Evolutionary conservation across 2,797 vertebrate genomes (phyloP).

Genomic region (Sebastiscus tertius): DNA sequence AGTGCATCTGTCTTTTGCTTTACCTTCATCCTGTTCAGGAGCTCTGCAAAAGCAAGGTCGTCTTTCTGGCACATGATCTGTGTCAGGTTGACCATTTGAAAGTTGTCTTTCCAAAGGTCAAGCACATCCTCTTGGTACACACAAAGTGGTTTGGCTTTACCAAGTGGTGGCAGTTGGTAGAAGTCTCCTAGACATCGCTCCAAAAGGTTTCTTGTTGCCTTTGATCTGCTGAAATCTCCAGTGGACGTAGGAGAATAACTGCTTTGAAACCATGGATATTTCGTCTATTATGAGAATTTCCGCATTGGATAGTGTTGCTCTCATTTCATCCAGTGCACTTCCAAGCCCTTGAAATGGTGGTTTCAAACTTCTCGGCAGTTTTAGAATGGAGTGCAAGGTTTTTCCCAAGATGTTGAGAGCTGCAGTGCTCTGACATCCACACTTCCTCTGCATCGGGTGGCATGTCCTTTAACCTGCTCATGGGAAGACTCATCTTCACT

Average conservation of each 20-base stretch:
- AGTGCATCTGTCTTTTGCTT: neutral
- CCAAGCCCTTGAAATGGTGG: neutral
- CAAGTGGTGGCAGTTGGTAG: neutral
- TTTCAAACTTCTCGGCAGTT: neutral
- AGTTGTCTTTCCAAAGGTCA: neutral
- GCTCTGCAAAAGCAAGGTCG: too few species aligned
- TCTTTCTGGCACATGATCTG: neutral
- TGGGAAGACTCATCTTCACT: neutral
- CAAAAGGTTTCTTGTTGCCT: neutral
- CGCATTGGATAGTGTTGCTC: neutral
- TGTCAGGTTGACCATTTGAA: neutral
- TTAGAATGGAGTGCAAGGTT: too few species aligned
- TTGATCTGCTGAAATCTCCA: neutral
- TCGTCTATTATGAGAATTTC: neutral
- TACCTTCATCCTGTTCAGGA: too few species aligned
- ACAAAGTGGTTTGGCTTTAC: neutral
- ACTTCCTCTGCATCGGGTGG: neutral
- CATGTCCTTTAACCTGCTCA: neutral
- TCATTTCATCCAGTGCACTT: neutral
- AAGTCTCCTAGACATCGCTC: neutral
- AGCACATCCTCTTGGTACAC: neutral
- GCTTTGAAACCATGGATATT: neutral
- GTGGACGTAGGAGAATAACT: neutral
- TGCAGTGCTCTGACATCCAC: neutral
- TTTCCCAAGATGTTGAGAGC: neutral